phyloP scores from a whole-genome alignment of 2,888 invertebrate species.

The Spodoptera picta region DNA sequence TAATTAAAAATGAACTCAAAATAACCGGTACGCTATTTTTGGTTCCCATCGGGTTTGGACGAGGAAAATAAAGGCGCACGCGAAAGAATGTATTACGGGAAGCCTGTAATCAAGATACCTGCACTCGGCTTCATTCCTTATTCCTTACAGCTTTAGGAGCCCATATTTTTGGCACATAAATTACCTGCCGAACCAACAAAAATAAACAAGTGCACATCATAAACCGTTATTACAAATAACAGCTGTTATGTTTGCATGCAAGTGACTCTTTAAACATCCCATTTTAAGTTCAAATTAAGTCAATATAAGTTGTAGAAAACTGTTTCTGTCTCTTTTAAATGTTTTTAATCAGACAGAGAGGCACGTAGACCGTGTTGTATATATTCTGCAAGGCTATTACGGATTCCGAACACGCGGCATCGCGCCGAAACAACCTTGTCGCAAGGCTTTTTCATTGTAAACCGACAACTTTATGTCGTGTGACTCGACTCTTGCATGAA shows the following conservation, averaged over 20 bases:
- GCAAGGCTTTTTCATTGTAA: conserved; percentile 79
- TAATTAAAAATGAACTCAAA: conserved; percentile 22
- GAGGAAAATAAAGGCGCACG: conserved; percentile 32
- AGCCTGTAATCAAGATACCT: conserved; percentile 40
- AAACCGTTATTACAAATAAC: conserved; percentile 5
- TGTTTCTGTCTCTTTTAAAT: conserved; percentile 29
- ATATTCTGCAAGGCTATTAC: conserved; percentile 76
- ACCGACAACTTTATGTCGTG: conserved; percentile 64
- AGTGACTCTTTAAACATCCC: conserved; percentile 6
- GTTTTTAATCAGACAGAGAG: conserved; percentile 47
- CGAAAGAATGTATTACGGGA: conserved; percentile 36
- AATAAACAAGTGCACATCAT: neutral
- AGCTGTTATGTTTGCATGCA: neutral
- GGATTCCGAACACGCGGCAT: conserved; percentile 77
- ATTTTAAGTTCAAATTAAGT: conserved; percentile 17
- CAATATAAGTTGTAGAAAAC: conserved; percentile 53
- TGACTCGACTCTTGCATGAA: conserved; percentile 48
- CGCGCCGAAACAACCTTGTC: conserved; percentile 79
- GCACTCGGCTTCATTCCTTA: conserved; percentile 18
- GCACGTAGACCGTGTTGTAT: conserved; percentile 51
- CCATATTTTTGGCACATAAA: conserved; percentile 11
- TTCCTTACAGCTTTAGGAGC: conserved; percentile 7
- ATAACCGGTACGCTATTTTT: conserved; percentile 55
- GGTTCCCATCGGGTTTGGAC: conserved; percentile 29
- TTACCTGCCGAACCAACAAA: conserved; percentile 9